Evolutionary conservation across 2,888 invertebrate species (phyloP).

Genomic region (Subacronicta megacephala): DNA sequence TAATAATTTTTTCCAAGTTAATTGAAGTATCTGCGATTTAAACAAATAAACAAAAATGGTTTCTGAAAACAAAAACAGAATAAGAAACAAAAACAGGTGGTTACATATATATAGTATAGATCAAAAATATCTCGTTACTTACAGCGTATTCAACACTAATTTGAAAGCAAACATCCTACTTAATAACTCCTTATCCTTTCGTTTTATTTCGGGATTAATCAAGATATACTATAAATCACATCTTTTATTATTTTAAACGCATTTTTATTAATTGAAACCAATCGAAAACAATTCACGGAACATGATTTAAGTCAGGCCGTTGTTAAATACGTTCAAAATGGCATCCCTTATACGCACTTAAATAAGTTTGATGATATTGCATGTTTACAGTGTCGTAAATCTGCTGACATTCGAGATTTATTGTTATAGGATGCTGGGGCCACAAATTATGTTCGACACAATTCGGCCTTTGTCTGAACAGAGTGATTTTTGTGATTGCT

Average conservation of each 20-base stretch:
- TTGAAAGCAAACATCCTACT: conserved; percentile 1
- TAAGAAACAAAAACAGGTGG: no score
- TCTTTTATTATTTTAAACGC: conserved; percentile 35
- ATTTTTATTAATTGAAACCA: conserved; percentile 47
- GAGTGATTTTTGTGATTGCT: conserved; percentile 65
- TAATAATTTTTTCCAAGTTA: conserved; percentile 28
- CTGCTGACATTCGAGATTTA: conserved; percentile 79
- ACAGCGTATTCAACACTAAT: conserved; percentile 14
- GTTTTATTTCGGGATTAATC: conserved; percentile 30
- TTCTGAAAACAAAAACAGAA: not conserved
- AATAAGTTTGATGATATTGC: conserved; percentile 78
- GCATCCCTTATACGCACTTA: conserved; percentile 63
- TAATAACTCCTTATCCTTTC: conserved; percentile 9
- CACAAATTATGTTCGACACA: conserved; percentile 72
- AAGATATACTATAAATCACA: conserved; percentile 50
- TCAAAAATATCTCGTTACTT: no score
- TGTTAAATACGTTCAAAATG: conserved; percentile 59
- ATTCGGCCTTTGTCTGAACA: conserved; percentile 66
- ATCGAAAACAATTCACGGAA: conserved; percentile 52
- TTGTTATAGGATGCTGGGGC: conserved; percentile 73
- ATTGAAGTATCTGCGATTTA: conserved; percentile 43
- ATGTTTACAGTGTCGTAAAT: conserved; percentile 84
- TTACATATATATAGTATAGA: no score
- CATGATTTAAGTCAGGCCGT: conserved; percentile 46
- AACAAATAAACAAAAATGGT: not conserved